These are phyloP conservation scores for Zoroaster sp. DNA, from an alignment of 53 echinoderm and acorn worm genomes.

Conservation along the genomic window DNA sequence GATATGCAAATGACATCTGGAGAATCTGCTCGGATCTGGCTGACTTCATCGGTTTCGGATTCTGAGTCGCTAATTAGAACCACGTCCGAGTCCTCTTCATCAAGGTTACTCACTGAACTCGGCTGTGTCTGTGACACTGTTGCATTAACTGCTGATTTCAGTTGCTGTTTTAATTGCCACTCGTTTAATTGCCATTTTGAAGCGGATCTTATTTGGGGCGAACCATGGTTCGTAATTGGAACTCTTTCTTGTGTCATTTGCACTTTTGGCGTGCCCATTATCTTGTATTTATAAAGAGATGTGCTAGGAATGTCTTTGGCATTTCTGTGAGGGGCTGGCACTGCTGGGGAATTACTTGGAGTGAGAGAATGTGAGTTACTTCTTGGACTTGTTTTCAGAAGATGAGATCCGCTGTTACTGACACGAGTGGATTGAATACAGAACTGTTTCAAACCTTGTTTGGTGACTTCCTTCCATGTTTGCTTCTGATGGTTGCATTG, in stretches of 20 bases:
- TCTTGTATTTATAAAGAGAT: too few relatives aligned
- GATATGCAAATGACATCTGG: constrained; percentile 13
- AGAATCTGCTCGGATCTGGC: not conserved
- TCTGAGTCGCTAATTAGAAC: constrained; percentile 26
- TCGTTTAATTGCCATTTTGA: not conserved
- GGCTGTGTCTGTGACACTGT: not conserved
- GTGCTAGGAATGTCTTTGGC: too few relatives aligned
- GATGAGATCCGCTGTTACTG: not conserved
- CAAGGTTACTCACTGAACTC: not conserved
- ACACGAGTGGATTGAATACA: not conserved
- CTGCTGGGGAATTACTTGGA: not conserved
- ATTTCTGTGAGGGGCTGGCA: not conserved
- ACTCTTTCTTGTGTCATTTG: too few relatives aligned
- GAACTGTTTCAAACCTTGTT: not conserved
- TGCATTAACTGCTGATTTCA: too few relatives aligned
- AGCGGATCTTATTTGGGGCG: not conserved
- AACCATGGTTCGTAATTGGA: too few relatives aligned
- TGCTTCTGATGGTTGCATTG: not conserved
- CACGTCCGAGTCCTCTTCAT: not conserved
- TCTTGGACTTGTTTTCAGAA: not conserved
- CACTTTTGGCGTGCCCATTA: not conserved
- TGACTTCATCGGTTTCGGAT: not conserved
- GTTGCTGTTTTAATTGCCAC: too few relatives aligned
- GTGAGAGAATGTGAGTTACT: not conserved
- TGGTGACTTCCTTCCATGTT: not conserved